Evolutionary conservation across 2,797 vertebrate species (phyloP).

Genomic region (Esox masquinongy): DNA sequence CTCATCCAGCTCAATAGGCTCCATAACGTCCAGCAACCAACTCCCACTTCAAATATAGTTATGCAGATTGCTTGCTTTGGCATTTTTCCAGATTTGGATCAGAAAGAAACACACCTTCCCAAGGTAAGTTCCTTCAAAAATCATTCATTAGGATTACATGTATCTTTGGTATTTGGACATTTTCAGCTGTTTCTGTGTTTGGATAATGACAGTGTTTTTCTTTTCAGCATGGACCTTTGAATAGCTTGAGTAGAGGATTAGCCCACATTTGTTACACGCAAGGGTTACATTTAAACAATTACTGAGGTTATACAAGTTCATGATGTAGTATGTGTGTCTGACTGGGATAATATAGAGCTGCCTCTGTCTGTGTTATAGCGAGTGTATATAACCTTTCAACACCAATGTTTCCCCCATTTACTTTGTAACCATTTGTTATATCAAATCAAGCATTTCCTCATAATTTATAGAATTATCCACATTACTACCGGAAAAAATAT

Average conservation of each 20-base stretch:
- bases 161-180: neutral
- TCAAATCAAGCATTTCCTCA: neutral
- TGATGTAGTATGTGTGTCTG: neutral
- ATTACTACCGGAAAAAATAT: neutral
- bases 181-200: neutral
- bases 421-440: neutral
- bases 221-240: neutral
- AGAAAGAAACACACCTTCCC: slow-evolving; percentile 41
- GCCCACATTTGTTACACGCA: neutral
- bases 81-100: slow-evolving; percentile 47
- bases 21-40: slow-evolving; percentile 49
- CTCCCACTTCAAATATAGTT: slow-evolving; percentile 56
- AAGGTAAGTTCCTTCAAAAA: slow-evolving; percentile 54
- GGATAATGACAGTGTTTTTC: neutral
- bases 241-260: neutral
- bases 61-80: slow-evolving; percentile 44
- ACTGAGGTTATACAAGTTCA: neutral
- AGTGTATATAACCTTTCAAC: neutral
- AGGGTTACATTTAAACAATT: slow-evolving; percentile 1
- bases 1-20: slow-evolving; percentile 17
- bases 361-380: neutral
- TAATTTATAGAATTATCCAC: neutral
- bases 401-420: neutral
- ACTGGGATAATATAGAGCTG: neutral
- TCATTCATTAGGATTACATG: neutral